phyloP scores from a whole-genome alignment of 2,113 vertebrate genomes.

The Sorex araneus region DNA sequence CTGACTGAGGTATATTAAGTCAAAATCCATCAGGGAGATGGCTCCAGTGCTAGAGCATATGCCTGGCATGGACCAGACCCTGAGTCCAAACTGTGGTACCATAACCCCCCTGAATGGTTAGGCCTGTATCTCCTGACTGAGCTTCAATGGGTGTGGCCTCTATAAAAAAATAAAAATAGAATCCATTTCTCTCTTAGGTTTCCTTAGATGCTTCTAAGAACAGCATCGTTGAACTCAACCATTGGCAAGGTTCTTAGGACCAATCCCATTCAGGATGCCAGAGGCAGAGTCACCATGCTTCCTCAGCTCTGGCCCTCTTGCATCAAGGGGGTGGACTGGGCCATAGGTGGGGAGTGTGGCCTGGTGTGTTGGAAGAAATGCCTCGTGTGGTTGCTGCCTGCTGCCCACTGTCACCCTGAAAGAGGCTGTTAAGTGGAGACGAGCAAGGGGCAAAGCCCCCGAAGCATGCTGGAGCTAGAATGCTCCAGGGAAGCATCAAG shows the following conservation, averaged over 20 bases:
- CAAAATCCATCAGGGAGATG: no score
- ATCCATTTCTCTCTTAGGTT: background rate
- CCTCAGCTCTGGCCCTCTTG: background rate
- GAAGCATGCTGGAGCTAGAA: background rate
- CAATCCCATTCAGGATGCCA: background rate
- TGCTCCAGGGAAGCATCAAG: background rate
- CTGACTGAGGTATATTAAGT: background rate
- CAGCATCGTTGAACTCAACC: background rate
- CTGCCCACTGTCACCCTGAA: background rate
- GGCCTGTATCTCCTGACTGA: no score
- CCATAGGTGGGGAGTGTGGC: background rate
- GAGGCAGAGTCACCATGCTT: background rate
- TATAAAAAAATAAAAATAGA: no score
- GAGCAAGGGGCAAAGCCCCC: background rate
- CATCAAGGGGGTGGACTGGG: background rate
- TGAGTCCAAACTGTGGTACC: no score
- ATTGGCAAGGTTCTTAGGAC: background rate
- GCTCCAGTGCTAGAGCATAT: no score
- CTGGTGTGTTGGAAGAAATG: background rate
- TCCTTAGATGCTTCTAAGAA: constrained; percentile 4
- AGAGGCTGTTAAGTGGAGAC: background rate
- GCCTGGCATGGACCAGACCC: no score
- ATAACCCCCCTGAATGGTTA: no score
- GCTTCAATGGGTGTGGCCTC: no score
- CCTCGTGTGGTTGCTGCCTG: background rate